Evolutionary conservation across 2,113 vertebrate genomes (phyloP).

Genomic region (Ciconia maguari): DNA sequence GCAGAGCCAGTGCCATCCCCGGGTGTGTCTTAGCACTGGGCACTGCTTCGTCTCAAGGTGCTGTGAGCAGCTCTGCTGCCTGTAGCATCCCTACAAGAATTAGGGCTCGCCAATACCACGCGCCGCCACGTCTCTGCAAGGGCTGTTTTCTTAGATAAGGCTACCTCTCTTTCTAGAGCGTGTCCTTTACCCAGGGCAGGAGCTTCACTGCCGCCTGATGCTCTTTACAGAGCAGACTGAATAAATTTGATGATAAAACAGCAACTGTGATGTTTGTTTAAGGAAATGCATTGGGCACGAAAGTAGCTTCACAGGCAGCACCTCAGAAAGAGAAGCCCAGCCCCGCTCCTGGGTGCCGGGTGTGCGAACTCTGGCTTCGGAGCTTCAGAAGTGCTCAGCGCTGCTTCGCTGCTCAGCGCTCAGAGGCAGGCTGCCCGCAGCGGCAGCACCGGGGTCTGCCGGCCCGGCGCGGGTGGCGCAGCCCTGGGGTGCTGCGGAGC

Average conservation of each 20-base stretch:
- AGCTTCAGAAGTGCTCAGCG: neutral
- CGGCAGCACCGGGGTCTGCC: fast-evolving
- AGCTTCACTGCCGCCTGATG: neutral
- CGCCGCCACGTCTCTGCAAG: neutral
- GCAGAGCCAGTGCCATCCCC: neutral
- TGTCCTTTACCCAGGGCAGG: neutral
- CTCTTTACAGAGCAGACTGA: neutral
- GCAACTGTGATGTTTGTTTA: neutral
- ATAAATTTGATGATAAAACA: neutral
- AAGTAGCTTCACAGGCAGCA: neutral
- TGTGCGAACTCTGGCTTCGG: neutral
- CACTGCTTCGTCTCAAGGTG: neutral
- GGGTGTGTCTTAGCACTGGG: neutral
- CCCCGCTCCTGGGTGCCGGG: fast-evolving
- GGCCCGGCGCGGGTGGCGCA: fast-evolving
- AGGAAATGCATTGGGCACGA: neutral
- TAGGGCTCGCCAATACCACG: fast-evolving
- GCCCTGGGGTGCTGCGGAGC: neutral
- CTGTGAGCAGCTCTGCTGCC: neutral
- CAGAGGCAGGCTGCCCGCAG: neutral
- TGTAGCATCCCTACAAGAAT: neutral
- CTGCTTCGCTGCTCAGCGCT: neutral
- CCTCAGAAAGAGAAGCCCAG: neutral
- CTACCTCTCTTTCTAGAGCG: neutral
- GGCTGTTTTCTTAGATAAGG: neutral